A percentile compares a stretch with the other conserved stretches of the same genome.
Evolutionary conservation across 2,113 vertebrate genomes (phyloP).

Genomic region (Nestor notabilis): DNA sequence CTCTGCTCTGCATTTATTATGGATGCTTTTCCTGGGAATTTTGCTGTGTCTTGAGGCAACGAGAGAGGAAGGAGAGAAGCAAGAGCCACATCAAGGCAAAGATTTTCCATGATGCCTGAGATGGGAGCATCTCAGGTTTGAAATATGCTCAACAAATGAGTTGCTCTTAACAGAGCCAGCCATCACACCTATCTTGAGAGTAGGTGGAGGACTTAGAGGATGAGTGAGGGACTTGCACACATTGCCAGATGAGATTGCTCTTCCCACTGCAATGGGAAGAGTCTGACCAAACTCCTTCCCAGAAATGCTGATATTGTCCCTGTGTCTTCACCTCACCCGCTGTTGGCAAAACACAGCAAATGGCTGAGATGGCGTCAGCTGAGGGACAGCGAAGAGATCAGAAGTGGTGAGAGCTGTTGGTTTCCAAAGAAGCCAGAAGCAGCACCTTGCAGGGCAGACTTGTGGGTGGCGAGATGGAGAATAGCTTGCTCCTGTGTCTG

Average conservation of each 20-base stretch:
- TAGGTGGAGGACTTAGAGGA: background rate
- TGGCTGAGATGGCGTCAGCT: background rate
- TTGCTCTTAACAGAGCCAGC: background rate
- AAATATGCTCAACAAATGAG: background rate
- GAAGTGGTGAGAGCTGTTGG: background rate
- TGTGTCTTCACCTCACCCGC: background rate
- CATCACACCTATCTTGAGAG: background rate
- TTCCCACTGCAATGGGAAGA: background rate
- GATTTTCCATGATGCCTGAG: background rate
- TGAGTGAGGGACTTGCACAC: background rate
- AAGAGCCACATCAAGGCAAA: background rate
- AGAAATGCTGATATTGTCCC: background rate
- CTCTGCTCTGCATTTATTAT: background rate
- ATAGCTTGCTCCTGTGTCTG: slow-evolving; percentile 32
- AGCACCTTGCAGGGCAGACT: slow-evolving; percentile 60
- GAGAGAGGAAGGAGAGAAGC: background rate
- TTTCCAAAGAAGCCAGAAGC: background rate
- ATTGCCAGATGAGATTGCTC: background rate
- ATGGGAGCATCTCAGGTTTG: background rate
- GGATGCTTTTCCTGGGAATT: background rate
- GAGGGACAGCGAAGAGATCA: background rate
- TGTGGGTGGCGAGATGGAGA: slow-evolving; percentile 47
- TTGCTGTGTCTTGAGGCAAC: background rate
- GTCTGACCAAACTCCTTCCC: background rate
- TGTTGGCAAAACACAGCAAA: background rate